Evolutionary conservation across 2,888 invertebrate genomes (phyloP), one percentile per base, ranked within the genome.

Genomic region (Embidobia sp.): DNA sequence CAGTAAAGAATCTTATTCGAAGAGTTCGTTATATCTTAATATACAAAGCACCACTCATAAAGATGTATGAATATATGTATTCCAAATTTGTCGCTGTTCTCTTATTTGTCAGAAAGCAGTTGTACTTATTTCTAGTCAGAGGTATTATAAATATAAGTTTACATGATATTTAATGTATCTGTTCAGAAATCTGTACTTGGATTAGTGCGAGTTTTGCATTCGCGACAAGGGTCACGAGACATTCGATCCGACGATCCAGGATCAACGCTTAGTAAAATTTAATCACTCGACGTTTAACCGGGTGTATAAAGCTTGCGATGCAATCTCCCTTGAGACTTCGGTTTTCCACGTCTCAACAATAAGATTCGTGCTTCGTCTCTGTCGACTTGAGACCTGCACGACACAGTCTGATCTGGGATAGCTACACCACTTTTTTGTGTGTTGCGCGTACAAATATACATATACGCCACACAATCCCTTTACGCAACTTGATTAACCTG

Each of bases 281-380:
- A 64, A 70, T 37, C 70, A 64, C 76, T 70, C 59, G 70, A 42
- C 66, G 76, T 70, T 66, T 70, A 77, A 77, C 72, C 77, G 61
- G 72, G 66, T 64, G 77, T 77, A 77, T 77, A 77, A 77, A 77
- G 77, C 77, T 77, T 70, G 70, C 77, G 72, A 77, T 77, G 77
- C 66, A 55, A 72, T 69, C 77, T 79, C 77, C 44, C 76, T 76
- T 49, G 72, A 74, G 82, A 77, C 81, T 81, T 80, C 72, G 73
- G 78, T 81, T 84, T 85, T 82, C 80, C 83, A 77, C 76, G 76
- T 77, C 76, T 79, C 75, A 81, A 80, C 84, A 85, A 86, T 86
- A 83, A 84, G 82, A 81, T 78, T 82, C 80, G 83, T 80, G 82
- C 82, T 86, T 81, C 77, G 81, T 86, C 86, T 85, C 81, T 85